A percentile compares a stretch with the other conserved stretches of the same genome.
phyloP scores from a whole-genome alignment of 2,113 vertebrate species.

The Sceloporus undulatus region DNA sequence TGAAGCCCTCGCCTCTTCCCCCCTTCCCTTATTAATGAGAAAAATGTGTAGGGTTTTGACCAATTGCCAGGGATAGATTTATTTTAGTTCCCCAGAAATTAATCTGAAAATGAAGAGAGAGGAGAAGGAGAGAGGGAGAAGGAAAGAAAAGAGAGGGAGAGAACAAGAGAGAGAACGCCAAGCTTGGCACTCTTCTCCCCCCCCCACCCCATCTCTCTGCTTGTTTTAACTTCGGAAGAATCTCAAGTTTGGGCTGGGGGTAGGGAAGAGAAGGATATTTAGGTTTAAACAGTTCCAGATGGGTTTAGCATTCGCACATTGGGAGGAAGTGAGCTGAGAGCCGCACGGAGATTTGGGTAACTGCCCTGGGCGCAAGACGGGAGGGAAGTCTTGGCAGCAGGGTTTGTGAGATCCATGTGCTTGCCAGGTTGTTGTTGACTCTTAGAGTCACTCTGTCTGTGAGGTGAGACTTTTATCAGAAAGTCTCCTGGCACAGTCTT shows the following conservation, averaged over 20 bases:
- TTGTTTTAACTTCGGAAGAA: slow-evolving; percentile 87
- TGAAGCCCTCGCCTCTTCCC: slow-evolving; percentile 60
- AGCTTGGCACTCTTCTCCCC: slow-evolving; percentile 53
- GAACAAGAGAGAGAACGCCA: slow-evolving; percentile 53
- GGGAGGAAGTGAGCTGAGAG: slow-evolving; percentile 77
- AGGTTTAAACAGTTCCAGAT: slow-evolving; percentile 88
- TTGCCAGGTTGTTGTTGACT: slow-evolving; percentile 48
- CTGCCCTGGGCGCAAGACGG: slow-evolving; percentile 74
- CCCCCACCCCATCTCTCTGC: slow-evolving; percentile 72
- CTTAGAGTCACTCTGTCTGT: slow-evolving; percentile 57
- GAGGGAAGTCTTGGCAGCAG: slow-evolving; percentile 70
- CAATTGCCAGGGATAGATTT: slow-evolving; percentile 81
- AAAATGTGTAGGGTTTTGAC: slow-evolving; percentile 84
- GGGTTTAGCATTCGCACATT: slow-evolving; percentile 76
- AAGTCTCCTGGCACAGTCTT: slow-evolving; percentile 49
- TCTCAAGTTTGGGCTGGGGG: slow-evolving; percentile 73
- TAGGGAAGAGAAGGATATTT: slow-evolving; percentile 75
- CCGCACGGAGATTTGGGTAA: slow-evolving; percentile 69
- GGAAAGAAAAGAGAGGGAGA: neutral
- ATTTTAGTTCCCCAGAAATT: slow-evolving; percentile 81
- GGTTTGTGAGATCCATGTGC: slow-evolving; percentile 42
- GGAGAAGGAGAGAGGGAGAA: neutral
- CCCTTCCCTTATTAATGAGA: slow-evolving; percentile 83
- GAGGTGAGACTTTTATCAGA: slow-evolving; percentile 50
- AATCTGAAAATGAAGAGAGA: slow-evolving; percentile 78